These are phyloP conservation scores for Drosophila pseudoananassae DNA, from an alignment of 1,140 invertebrate species.

Conservation along the genomic window DNA sequence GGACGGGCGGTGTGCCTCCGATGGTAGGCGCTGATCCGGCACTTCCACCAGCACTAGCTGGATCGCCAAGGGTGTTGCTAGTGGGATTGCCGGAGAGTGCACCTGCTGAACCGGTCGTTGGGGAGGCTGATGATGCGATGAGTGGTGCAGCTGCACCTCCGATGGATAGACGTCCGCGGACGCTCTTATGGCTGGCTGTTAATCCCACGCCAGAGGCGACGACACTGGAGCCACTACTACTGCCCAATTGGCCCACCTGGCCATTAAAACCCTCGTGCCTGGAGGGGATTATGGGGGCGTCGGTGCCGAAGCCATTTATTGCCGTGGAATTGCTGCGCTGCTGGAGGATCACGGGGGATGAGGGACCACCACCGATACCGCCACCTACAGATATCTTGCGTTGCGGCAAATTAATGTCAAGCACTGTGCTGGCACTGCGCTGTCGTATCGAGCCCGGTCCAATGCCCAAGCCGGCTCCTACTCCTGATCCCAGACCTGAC, in stretches of 20 bases:
- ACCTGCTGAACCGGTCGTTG: constrained; percentile 4
- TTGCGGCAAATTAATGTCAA: constrained; percentile 58
- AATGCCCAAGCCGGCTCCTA: constrained; percentile 4
- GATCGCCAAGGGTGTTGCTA: constrained; percentile 3
- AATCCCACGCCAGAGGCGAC: constrained; percentile 22
- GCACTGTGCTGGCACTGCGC: constrained; percentile 72
- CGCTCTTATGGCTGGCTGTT: constrained; percentile 11
- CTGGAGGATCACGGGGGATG: constrained; percentile 26
- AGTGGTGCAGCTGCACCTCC: constrained; percentile 52
- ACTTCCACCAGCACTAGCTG: constrained; percentile 12
- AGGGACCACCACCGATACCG: constrained; percentile 9
- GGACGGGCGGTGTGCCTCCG: constrained; percentile 32
- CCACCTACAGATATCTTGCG: constrained; percentile 53
- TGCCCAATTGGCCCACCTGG: constrained; percentile 15
- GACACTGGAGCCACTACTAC: constrained; percentile 2
- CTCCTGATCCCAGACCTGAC: constrained; percentile 20
- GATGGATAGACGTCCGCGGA: constrained; percentile 32
- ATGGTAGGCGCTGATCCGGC: constrained; percentile 68
- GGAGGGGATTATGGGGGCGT: constrained; percentile 22
- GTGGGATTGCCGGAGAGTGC: constrained; percentile 1
- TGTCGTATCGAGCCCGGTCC: constrained; percentile 48
- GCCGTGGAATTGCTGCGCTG: constrained; percentile 21
- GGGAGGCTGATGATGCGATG: constrained; percentile 21
- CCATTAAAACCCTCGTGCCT: constrained; percentile 35
- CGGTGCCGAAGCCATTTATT: constrained; percentile 32